Base-by-base conservation (phyloP, 2,888 invertebrate species). In the Fragum sueziense region DNA sequence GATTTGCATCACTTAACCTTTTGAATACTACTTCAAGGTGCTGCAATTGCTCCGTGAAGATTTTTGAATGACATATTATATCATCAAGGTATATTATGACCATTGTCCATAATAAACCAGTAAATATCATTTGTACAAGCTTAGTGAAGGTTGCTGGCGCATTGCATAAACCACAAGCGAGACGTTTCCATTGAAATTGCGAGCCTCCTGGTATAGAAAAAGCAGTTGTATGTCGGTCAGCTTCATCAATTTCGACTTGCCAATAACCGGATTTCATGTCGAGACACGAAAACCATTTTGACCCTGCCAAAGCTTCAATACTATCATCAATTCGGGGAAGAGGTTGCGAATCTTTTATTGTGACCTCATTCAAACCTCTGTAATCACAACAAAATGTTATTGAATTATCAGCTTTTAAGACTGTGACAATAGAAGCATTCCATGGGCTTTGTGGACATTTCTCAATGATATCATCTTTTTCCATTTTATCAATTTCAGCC, bases 401-500 rank as follows among this genome's bases (percentile, higher is more conserved):
- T 79, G 37, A 79, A 0, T 70, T 70, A 70, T 80, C 79, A 27
- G 84, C 51, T 67, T 86, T 86, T n/a, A 34, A 71, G 2, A 84
- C 79, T n/a, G 76, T 71, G 2, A 86, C 86, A 31, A 86, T 74
- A 0, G 80, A 76, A 9, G 78, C 69, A 52, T 73, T 74, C 78
- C 85, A 85, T 2, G 83, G 85, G 71, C 80, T 81, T 3, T 69
- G 34, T 9, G 80, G 51, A 70, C 54, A 69, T 29, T 59, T 47
- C 27, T 79, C 79, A 27, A 75, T 71, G 29, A 75, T 62, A 31
- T 70, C 68, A 34, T 71, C 61, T 11, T 72, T 76, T 25, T 59
- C 70, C 77, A 80, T 78, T 37, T 77, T 70, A 27, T 70, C n/a
- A n/a, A n/a, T n/a, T n/a, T n/a, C n/a, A n/a, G n/a, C n/a, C n/a